Base-by-base conservation (phyloP, 2,113 vertebrate genomes). In the Enhydra lutris region DNA sequence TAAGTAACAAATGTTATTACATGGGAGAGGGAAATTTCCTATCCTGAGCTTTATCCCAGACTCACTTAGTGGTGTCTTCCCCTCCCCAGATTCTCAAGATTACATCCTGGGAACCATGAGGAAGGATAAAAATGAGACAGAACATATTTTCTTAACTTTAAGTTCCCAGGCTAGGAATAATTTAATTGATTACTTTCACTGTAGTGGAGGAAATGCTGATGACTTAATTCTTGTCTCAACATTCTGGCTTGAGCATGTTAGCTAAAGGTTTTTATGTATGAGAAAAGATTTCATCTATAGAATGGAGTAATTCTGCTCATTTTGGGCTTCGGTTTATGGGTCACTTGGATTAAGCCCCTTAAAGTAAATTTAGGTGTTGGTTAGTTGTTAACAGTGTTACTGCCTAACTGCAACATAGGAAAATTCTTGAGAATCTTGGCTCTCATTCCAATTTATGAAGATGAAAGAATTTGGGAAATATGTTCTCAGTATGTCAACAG, bases 71-170 rank as follows among this genome's bases (percentile, higher is more conserved):
- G 52, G 52, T 55, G 29, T 21, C 18, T 13, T 21, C 52, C 4
- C 39, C 8, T 13, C 15, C 29, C 36, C 4, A 4, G 24, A 21
- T 88, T 29, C 65, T 83, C 26, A 88, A 74, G 59, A 23, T 89
- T 7, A 89, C 45, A 92, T 81, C 57, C 47, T 94, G 26, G 21
- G 57, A 96, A 31, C 36, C 52, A 26, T 55, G 31, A 92, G 73
- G 45, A 83, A 81, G 31, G 42, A 47, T 92, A 78, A 95, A 89
- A 94, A 69, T 89, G 79, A 79, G 47, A 81, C 17, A 47, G 45
- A 91, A 96, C 14, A 0, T 96, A n/a, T 73, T 94, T 61, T 79
- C 20, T 89, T 55, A 93, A 23, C 55, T 94, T 92, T 91, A 15
- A 82, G 81, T 26, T 83, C 45, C 63, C 15, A 31, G 29, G 20